Percentiles rank a stretch among this genome's conserved stretches.
phyloP scores from a whole-genome alignment of 2,113 vertebrate species.

The Rattus rattus region DNA sequence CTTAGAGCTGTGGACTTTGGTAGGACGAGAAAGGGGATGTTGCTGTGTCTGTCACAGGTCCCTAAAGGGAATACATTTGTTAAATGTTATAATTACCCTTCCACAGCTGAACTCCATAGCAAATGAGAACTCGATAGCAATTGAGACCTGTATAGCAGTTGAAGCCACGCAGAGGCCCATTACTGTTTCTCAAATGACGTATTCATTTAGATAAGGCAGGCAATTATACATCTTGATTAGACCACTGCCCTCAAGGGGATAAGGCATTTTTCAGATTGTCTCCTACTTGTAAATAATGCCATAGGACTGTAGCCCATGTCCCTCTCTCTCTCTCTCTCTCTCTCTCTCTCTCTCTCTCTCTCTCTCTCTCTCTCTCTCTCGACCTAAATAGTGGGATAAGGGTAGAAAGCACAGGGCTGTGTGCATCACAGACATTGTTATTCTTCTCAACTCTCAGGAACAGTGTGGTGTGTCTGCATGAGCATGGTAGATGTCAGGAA shows the following conservation, averaged over 20 bases:
- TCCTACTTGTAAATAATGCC: conserved; percentile 79
- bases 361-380: not conserved
- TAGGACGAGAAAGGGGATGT: conserved; percentile 77
- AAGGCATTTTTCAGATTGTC: conserved; percentile 80
- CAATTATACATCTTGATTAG: conserved; percentile 92
- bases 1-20: conserved; percentile 26
- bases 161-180: conserved; percentile 85
- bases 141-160: conserved; percentile 84
- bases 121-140: conserved; percentile 85
- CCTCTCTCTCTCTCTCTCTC: not conserved
- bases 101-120: conserved; percentile 85
- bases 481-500: not conserved
- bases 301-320: not conserved
- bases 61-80: conserved; percentile 89
- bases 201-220: conserved; percentile 90
- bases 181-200: conserved; percentile 88
- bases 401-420: not conserved
- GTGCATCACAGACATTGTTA: not conserved
- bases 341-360: not conserved
- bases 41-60: conserved; percentile 83
- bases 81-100: conserved; percentile 92
- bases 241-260: conserved; percentile 86
- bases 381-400: not conserved
- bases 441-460: not conserved
- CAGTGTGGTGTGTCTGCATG: not conserved